These are phyloP conservation scores for Sebastes paucispinis DNA, from an alignment of 2,797 vertebrate genomes.

Conservation along the genomic window DNA sequence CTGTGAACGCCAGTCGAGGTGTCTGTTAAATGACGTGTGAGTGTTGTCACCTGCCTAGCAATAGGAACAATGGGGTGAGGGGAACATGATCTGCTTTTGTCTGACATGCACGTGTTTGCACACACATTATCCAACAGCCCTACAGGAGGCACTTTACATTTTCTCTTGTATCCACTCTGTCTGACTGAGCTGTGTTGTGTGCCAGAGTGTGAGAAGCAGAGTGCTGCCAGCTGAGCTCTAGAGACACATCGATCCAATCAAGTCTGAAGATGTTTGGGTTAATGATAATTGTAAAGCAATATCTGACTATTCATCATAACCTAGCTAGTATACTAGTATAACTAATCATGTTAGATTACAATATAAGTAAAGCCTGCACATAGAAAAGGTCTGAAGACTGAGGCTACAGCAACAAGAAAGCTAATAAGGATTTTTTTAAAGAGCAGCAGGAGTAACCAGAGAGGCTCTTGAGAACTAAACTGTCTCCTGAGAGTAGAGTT, in stretches of 20 bases:
- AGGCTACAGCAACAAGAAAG: not conserved
- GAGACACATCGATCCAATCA: not conserved
- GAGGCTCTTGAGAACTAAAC: conserved; percentile 66
- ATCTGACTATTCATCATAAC: not conserved
- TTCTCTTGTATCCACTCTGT: conserved; percentile 26
- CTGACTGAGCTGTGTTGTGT: conserved; percentile 31
- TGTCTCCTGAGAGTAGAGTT: conserved; percentile 77
- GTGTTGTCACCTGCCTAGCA: conserved; percentile 49
- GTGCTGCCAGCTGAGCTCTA: conserved; percentile 20
- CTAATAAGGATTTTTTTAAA: conserved; percentile 15
- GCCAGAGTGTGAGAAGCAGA: conserved; percentile 36
- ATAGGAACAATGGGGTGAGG: conserved; percentile 27
- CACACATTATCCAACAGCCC: conserved; percentile 33
- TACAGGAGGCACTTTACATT: conserved; percentile 26
- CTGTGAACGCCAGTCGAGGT: conserved; percentile 3
- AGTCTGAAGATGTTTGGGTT: not conserved
- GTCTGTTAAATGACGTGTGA: conserved; percentile 41
- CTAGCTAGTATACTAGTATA: no score
- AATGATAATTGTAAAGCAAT: not conserved
- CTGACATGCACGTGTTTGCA: conserved; percentile 50
- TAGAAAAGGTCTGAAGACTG: not conserved
- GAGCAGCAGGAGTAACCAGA: conserved; percentile 55
- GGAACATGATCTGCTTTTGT: conserved; percentile 66
- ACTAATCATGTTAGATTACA: not conserved
- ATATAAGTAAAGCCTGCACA: not conserved